Conservation (phyloP, 2,113 vertebrate genomes). For the Cynoglossus semilaevis region DNA sequence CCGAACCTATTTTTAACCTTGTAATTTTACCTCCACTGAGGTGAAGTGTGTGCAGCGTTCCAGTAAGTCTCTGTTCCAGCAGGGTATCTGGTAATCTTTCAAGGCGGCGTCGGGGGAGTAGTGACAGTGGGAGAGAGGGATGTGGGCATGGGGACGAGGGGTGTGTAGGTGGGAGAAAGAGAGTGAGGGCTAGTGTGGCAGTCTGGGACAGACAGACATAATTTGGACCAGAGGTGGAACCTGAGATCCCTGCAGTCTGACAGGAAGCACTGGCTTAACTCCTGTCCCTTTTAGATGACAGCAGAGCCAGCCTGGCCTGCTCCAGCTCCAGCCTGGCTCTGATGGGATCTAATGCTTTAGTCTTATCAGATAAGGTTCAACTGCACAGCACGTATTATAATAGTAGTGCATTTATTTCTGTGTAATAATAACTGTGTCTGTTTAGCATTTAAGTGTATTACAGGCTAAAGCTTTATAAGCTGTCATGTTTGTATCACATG, state of each 20-base stretch:
- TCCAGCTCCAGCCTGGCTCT: conserved; percentile 31
- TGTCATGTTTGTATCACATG: too few species aligned
- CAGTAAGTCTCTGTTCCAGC: background rate
- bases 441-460: too few species aligned
- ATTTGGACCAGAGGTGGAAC: conserved; percentile 75
- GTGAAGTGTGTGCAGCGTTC: conserved; percentile 1
- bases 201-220: conserved; percentile 65
- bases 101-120: conserved; percentile 7
- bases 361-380: conserved; percentile 10
- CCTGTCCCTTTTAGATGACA: conserved; percentile 67
- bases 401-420: too few species aligned
- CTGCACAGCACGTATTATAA: background rate
- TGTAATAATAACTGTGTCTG: too few species aligned
- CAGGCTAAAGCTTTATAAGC: too few species aligned
- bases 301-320: conserved; percentile 40
- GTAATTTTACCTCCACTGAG: conserved; percentile 19
- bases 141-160: conserved; percentile 37
- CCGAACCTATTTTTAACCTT: conserved; percentile 12
- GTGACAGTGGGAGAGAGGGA: conserved; percentile 35
- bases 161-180: conserved; percentile 9
- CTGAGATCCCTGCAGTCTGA: conserved; percentile 68
- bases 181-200: conserved; percentile 39
- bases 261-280: conserved; percentile 76
- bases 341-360: conserved; percentile 25
- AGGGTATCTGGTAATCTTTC: conserved; percentile 37